Conservation (phyloP, 2,113 vertebrate genomes). For the Proterorhinus semilunaris region DNA sequence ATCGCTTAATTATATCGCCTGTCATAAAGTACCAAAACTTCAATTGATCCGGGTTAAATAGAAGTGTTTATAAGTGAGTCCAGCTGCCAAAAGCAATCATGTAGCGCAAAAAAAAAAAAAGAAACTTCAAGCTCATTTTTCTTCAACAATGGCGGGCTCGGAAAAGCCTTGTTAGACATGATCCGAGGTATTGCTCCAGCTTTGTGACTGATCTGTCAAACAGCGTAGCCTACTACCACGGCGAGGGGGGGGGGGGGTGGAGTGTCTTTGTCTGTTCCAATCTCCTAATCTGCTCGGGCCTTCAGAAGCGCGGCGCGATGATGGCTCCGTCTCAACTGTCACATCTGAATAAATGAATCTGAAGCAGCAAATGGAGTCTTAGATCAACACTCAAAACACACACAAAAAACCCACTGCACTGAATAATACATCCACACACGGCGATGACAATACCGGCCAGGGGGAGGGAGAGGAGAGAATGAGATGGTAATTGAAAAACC, state of each 20-base stretch:
- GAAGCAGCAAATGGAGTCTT: constrained; percentile 60
- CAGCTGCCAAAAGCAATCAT: not conserved
- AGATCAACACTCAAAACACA: constrained; percentile 53
- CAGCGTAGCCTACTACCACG: constrained; percentile 7
- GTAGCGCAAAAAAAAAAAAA: not conserved
- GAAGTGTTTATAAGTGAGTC: not conserved
- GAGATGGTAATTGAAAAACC: constrained; percentile 61
- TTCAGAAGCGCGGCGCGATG: constrained; percentile 25
- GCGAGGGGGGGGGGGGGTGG: not conserved
- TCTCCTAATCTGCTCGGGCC: constrained; percentile 49
- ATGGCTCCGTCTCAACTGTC: constrained; percentile 47
- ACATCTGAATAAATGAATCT: constrained; percentile 64
- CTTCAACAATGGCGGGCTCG: constrained; percentile 1
- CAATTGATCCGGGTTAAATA: not conserved
- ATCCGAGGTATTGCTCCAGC: constrained; percentile 16
- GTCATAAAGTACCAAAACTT: not conserved
- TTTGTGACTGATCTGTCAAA: constrained; percentile 27
- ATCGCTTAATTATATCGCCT: too few relatives aligned
- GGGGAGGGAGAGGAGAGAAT: constrained; percentile 24
- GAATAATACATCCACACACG: constrained; percentile 62
- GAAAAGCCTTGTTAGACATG: constrained; percentile 6
- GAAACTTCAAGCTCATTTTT: constrained; percentile 4
- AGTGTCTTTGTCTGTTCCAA: constrained; percentile 29
- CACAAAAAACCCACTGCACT: constrained; percentile 47
- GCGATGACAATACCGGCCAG: constrained; percentile 28